phyloP scores from a whole-genome alignment of 2,797 vertebrate species.

The Ambastaia sidthimunki region DNA sequence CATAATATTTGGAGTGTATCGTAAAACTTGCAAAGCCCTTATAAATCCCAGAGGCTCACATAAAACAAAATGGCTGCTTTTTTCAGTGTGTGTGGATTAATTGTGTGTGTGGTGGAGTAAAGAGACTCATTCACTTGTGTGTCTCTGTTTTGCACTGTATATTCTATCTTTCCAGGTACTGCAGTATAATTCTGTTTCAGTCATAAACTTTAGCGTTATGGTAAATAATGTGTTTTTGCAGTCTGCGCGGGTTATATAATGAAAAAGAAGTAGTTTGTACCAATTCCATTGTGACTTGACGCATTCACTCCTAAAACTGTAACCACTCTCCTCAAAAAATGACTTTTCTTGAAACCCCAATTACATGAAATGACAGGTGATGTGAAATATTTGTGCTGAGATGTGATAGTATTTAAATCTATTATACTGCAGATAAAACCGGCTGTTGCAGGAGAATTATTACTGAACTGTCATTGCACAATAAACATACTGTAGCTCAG shows the following conservation, averaged over 20 bases:
- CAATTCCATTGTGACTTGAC: not conserved
- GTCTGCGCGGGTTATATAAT: not conserved
- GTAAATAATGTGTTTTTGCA: not conserved
- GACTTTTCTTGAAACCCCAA: not conserved
- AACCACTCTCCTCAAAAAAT: not conserved
- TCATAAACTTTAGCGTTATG: not conserved
- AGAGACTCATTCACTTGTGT: not conserved
- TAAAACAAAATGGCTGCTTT: not conserved
- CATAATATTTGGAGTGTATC: not conserved
- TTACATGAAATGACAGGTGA: not conserved
- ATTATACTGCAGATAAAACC: not conserved
- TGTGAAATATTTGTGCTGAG: not conserved
- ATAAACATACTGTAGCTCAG: no score
- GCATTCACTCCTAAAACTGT: not conserved
- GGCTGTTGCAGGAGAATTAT: no score
- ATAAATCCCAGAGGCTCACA: not conserved
- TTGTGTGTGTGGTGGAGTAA: not conserved
- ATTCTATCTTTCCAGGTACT: not conserved
- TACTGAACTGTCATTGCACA: no score
- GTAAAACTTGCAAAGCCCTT: not conserved
- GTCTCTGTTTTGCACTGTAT: not conserved
- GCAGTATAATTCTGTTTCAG: not conserved
- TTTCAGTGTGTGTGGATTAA: not conserved
- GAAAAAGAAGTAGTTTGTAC: not conserved
- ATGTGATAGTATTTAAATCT: not conserved